These are phyloP conservation scores for Paracanthobrama guichenoti DNA, from an alignment of 2,113 vertebrate species.

Conservation along the genomic window DNA sequence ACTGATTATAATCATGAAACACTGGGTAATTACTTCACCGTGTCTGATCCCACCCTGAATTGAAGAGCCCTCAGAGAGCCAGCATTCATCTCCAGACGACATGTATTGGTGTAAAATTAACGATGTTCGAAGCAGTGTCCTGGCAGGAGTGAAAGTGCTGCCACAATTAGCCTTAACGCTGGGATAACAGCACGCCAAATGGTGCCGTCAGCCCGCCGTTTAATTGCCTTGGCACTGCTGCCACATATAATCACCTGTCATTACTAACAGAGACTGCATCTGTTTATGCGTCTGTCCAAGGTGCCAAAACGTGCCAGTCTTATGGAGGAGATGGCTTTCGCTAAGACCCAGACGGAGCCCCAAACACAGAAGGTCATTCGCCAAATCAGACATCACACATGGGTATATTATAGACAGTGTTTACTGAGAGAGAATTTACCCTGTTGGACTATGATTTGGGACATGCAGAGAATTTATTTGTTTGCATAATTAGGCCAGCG, in stretches of 20 bases:
- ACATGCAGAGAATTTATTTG: not conserved
- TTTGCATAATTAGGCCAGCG: not conserved
- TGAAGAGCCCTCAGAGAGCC: slow-evolving; percentile 50
- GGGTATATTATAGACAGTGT: slow-evolving; percentile 41
- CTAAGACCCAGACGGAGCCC: slow-evolving; percentile 64
- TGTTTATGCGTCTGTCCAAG: slow-evolving; percentile 90
- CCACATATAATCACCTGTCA: slow-evolving; percentile 93
- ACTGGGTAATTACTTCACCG: slow-evolving; percentile 39
- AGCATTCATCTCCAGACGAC: slow-evolving; percentile 63
- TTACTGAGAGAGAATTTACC: slow-evolving; percentile 35
- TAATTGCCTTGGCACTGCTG: slow-evolving; percentile 88
- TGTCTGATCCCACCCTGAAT: slow-evolving; percentile 42
- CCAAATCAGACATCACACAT: slow-evolving; percentile 58
- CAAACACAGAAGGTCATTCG: slow-evolving; percentile 68
- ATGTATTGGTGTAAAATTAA: slow-evolving; percentile 70
- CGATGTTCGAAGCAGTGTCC: slow-evolving; percentile 69
- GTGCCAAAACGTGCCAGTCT: slow-evolving; percentile 69
- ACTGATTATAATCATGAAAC: slow-evolving; percentile 33
- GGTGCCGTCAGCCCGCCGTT: slow-evolving; percentile 85
- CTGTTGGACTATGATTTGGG: too few species aligned
- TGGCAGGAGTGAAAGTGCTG: slow-evolving; percentile 74
- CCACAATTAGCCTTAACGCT: slow-evolving; percentile 78
- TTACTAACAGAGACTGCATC: slow-evolving; percentile 86
- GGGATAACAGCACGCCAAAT: slow-evolving; percentile 85
- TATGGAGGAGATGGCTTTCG: slow-evolving; percentile 68